phyloP scores from a whole-genome alignment of 37 sponge, comb jelly and placozoan species.

The Hormiphora californensis region DNA sequence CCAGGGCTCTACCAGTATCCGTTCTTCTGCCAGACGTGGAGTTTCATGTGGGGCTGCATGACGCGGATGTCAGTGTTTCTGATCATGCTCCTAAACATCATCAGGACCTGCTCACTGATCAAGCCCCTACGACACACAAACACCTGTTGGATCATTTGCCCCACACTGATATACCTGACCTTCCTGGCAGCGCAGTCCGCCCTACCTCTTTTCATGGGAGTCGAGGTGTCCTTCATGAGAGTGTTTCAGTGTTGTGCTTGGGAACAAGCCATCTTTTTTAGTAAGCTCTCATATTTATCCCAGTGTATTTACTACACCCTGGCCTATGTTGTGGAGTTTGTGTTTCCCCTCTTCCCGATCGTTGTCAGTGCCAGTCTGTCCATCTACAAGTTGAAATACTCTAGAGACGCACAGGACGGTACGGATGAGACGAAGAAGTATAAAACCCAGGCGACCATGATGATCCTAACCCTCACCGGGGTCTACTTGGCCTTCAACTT shows the following conservation, averaged over 20 bases:
- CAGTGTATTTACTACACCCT: background rate
- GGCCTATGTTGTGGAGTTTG: conserved; percentile 25
- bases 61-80: conserved; percentile 17
- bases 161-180: background rate
- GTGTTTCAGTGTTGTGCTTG: conserved; percentile 34
- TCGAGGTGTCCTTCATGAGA: background rate
- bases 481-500: conserved; percentile 18
- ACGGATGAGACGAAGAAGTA: background rate
- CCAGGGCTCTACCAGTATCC: background rate
- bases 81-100: conserved; percentile 11
- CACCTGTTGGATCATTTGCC: background rate
- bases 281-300: background rate
- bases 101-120: conserved; percentile 6
- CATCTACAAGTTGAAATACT: conserved; percentile 1
- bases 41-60: conserved; percentile 6
- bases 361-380: background rate
- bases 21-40: conserved; percentile 6
- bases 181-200: background rate
- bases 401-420: background rate
- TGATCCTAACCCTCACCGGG: conserved; percentile 21
- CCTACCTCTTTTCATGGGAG: background rate
- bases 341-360: background rate
- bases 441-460: conserved; percentile 30
- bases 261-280: background rate
- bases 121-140: conserved; percentile 7